phyloP scores from a whole-genome alignment of 2,888 invertebrate species.

The Salticus scenicus region DNA sequence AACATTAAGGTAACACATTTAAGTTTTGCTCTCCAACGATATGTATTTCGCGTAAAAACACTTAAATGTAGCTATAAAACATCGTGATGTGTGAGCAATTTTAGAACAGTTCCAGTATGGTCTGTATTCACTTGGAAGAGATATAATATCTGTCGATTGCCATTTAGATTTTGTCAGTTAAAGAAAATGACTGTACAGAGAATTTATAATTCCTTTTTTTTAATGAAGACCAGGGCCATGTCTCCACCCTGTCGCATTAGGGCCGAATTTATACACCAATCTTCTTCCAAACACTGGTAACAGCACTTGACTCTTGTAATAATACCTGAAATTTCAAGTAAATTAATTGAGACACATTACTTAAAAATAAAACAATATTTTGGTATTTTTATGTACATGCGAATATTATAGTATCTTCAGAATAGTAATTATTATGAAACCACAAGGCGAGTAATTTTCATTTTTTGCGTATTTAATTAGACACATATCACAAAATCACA shows the following conservation, averaged over 20 bases:
- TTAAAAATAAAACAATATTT: not conserved
- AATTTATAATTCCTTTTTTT: not conserved
- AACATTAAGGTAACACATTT: not conserved
- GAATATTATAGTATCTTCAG: not conserved
- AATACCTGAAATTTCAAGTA: constrained; percentile 80
- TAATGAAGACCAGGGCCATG: constrained; percentile 63
- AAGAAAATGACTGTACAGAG: constrained; percentile 52
- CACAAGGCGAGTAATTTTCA: not conserved
- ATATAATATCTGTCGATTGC: not conserved
- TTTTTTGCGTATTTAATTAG: no score
- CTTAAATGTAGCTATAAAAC: not conserved
- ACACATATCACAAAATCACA: no score
- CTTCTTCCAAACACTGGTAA: constrained; percentile 85
- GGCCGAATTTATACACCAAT: constrained; percentile 88
- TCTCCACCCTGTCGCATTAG: constrained; percentile 86
- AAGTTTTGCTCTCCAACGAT: not conserved
- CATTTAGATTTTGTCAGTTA: not conserved
- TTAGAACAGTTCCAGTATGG: constrained; percentile 16
- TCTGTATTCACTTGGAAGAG: constrained; percentile 13
- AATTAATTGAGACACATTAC: not conserved
- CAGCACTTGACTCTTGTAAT: constrained; percentile 85
- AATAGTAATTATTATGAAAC: not conserved
- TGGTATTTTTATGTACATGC: not conserved
- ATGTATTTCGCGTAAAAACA: not conserved
- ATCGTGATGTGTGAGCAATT: constrained; percentile 32